These are phyloP conservation scores for Leptinotarsa tumamoca DNA, from an alignment of 2,888 invertebrate genomes.

Conservation along the genomic window DNA sequence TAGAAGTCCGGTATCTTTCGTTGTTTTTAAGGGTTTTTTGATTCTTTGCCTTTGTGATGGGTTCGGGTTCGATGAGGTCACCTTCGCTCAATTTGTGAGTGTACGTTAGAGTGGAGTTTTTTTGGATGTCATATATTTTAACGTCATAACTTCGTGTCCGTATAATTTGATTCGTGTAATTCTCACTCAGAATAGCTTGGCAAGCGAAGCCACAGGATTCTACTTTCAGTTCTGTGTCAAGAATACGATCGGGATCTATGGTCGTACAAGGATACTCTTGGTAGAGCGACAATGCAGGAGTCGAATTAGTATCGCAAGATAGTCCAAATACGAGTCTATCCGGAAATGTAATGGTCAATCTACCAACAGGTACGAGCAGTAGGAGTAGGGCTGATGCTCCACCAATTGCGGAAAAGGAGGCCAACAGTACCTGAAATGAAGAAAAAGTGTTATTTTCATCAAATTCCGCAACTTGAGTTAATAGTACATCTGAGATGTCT, in stretches of 20 bases:
- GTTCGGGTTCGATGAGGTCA: slow-evolving; percentile 47
- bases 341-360: slow-evolving; percentile 76
- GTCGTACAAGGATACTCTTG: slow-evolving; percentile 69
- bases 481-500: too few relatives aligned
- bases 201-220: slow-evolving; percentile 74
- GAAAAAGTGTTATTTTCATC: neutral
- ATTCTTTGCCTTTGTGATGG: slow-evolving; percentile 65
- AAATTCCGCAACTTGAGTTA: neutral
- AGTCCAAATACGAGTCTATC: slow-evolving; percentile 72
- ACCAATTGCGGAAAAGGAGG: slow-evolving; percentile 76
- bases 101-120: slow-evolving; percentile 62
- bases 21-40: slow-evolving; percentile 71
- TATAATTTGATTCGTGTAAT: slow-evolving; percentile 67
- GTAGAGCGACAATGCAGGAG: slow-evolving; percentile 63
- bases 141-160: slow-evolving; percentile 71
- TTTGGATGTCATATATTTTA: slow-evolving; percentile 65
- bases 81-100: slow-evolving; percentile 62
- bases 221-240: slow-evolving; percentile 67
- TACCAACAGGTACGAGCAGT: slow-evolving; percentile 78
- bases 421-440: slow-evolving; percentile 72
- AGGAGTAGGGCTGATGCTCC: slow-evolving; percentile 77
- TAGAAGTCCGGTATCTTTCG: slow-evolving; percentile 70
- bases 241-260: slow-evolving; percentile 55
- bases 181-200: slow-evolving; percentile 66
- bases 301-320: slow-evolving; percentile 65